Evolutionary conservation across 2,888 invertebrate species (phyloP).

Genomic region (Athetis lepigone): DNA sequence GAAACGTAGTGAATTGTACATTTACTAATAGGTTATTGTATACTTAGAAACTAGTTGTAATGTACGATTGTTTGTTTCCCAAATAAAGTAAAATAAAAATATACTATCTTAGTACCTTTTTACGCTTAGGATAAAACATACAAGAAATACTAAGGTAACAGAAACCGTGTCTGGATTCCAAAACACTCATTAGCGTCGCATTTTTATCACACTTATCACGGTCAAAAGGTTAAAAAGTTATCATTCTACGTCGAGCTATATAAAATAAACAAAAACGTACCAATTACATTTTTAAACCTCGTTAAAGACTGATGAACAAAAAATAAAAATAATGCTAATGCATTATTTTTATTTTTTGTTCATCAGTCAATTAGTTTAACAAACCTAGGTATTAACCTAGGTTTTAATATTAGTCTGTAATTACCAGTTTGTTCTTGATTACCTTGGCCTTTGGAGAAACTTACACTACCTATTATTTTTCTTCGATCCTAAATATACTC

Average conservation of each 20-base stretch:
- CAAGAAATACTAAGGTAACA: not conserved
- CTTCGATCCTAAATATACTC: not conserved
- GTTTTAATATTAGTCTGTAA: not conserved
- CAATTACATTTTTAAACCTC: not conserved
- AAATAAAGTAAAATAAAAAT: too few relatives aligned
- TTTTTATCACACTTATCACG: slow-evolving; percentile 1
- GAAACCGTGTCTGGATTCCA: not conserved
- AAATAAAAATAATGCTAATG: not conserved
- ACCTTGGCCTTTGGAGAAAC: not conserved
- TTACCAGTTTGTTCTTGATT: not conserved
- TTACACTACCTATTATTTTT: not conserved
- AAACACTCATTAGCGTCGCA: not conserved
- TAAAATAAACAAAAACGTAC: not conserved
- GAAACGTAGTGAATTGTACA: too few relatives aligned
- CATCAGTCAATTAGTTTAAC: too few relatives aligned
- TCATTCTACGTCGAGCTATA: not conserved
- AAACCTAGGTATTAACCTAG: too few relatives aligned
- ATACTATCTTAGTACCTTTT: too few relatives aligned
- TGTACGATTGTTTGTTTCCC: too few relatives aligned
- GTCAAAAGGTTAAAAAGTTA: slow-evolving; percentile 19
- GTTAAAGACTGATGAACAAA: not conserved
- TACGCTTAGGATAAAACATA: not conserved
- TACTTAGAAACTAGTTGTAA: too few relatives aligned
- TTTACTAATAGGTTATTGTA: too few relatives aligned
- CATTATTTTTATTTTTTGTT: too few relatives aligned